Conservation (phyloP, 64 coral and sea anemone species). For the Catalaphyllia jardinei region DNA sequence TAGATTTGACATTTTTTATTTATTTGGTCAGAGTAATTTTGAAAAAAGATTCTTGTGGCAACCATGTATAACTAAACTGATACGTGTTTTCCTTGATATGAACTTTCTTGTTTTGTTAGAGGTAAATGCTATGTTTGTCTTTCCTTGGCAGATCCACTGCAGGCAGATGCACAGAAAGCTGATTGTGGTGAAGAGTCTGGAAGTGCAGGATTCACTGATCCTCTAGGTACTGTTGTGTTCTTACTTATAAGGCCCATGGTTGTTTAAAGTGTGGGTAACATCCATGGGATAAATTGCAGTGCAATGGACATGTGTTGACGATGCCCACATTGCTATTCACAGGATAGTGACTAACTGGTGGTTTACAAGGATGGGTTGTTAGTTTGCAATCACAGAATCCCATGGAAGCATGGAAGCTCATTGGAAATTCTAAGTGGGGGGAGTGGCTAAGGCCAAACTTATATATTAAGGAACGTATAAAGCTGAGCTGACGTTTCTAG, state of each 20-base stretch:
- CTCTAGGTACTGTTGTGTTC: slow-evolving; percentile 29
- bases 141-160: not conserved
- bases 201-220: slow-evolving; percentile 32
- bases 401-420: too few relatives aligned
- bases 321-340: too few relatives aligned
- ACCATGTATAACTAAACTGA: too few relatives aligned
- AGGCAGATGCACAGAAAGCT: not conserved
- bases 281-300: not conserved
- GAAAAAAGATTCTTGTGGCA: too few relatives aligned
- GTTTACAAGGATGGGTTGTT: too few relatives aligned
- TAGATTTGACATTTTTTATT: not conserved
- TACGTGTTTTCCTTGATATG: too few relatives aligned
- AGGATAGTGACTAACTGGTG: too few relatives aligned
- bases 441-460: too few relatives aligned
- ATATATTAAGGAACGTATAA: too few relatives aligned
- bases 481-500: too few relatives aligned
- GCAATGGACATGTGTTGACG: not conserved
- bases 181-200: not conserved
- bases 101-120: not conserved
- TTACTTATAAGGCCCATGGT: not conserved
- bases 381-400: too few relatives aligned
- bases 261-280: not conserved
- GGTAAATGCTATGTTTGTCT: not conserved
- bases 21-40: not conserved
- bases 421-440: not conserved